Percentiles rank a stretch among this genome's conserved stretches.
phyloP scores from a whole-genome alignment of 1,140 invertebrate genomes.

The Eupristina koningsbergeri region DNA sequence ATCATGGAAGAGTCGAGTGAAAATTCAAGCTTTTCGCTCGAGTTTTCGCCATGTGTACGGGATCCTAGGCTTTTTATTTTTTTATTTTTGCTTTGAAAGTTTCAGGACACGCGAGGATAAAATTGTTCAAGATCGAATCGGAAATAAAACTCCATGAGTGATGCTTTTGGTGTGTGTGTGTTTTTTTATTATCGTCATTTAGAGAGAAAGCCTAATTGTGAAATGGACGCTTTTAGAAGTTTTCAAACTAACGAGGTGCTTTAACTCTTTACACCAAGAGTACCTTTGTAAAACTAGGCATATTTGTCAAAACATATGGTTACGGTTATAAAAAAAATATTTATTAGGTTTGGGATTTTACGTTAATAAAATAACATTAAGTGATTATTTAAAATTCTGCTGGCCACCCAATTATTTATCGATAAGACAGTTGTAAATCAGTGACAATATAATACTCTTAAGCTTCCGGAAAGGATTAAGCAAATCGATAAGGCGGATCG shows the following conservation, averaged over 20 bases:
- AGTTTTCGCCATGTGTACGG: background rate
- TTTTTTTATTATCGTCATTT: background rate
- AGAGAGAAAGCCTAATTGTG: background rate
- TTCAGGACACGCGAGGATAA: background rate
- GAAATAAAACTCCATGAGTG: background rate
- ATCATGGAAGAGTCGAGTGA: background rate
- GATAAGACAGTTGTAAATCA: too few species aligned
- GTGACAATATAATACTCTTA: too few species aligned
- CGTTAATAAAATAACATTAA: too few species aligned
- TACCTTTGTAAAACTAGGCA: too few species aligned
- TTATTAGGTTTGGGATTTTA: too few species aligned
- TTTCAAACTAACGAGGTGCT: background rate
- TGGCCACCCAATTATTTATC: too few species aligned
- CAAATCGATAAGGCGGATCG: too few species aligned
- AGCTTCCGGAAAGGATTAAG: too few species aligned
- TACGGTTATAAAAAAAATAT: too few species aligned
- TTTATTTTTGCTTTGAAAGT: background rate
- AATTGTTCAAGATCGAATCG: background rate
- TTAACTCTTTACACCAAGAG: background rate
- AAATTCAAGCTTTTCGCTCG: background rate
- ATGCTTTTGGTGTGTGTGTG: background rate
- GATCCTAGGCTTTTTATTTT: constrained; percentile 6
- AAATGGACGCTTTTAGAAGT: background rate
- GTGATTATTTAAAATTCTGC: too few species aligned
- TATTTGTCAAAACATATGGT: too few species aligned